phyloP scores from a whole-genome alignment of 2,113 vertebrate species.

The Ibidorhyncha struthersii region DNA sequence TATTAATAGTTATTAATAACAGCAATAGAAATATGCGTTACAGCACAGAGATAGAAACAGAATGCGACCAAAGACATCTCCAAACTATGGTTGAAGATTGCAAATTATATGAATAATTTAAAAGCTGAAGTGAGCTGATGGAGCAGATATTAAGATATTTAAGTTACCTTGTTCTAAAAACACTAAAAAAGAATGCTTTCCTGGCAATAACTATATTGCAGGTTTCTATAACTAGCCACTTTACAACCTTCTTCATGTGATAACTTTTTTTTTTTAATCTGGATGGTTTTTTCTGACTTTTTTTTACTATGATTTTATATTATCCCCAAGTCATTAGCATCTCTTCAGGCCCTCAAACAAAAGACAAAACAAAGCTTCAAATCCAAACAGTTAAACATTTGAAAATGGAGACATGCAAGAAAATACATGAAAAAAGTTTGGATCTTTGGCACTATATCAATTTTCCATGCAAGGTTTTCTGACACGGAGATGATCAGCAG shows the following conservation, averaged over 20 bases:
- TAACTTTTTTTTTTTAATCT: not conserved
- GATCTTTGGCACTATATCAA: not conserved
- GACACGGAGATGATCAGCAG: not conserved
- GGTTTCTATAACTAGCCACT: not conserved
- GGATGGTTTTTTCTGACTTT: not conserved
- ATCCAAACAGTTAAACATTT: not conserved
- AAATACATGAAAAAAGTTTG: not conserved
- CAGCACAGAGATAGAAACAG: not conserved
- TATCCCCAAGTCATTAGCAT: not conserved
- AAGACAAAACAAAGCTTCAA: not conserved
- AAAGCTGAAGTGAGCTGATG: not conserved
- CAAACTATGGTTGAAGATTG: not conserved
- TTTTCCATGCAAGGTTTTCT: not conserved
- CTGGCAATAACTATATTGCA: not conserved
- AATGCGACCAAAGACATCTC: not conserved
- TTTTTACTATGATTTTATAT: not conserved
- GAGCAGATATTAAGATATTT: not conserved
- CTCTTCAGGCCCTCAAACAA: not conserved
- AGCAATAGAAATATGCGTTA: not conserved
- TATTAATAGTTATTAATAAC: not conserved
- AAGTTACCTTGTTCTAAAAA: not conserved
- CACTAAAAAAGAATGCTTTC: not conserved
- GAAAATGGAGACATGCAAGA: not conserved
- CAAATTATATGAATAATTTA: not conserved
- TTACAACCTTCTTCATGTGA: not conserved